A percentile compares a stretch with the other conserved stretches of the same genome.
phyloP scores from a whole-genome alignment of 2,113 vertebrate genomes.

The Lonchura striata region DNA sequence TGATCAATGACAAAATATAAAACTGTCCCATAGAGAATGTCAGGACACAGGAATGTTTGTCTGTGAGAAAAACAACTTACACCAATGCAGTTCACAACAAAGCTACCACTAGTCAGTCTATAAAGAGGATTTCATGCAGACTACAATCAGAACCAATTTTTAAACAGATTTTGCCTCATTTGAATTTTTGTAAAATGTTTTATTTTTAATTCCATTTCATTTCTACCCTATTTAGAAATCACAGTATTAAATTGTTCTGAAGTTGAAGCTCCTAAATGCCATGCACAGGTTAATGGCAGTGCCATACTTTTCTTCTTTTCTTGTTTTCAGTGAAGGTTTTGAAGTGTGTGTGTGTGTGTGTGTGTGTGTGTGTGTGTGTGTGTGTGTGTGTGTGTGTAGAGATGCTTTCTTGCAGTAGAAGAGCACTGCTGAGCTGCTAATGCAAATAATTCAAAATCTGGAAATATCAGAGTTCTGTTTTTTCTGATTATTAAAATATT shows the following conservation, averaged over 20 bases:
- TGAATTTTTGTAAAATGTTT: not conserved
- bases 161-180: not conserved
- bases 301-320: not conserved
- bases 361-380: not conserved
- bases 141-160: not conserved
- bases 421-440: not conserved
- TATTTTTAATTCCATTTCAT: not conserved
- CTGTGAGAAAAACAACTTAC: not conserved
- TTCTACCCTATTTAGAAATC: not conserved
- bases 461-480: not conserved
- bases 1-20: not conserved
- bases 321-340: not conserved
- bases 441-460: not conserved
- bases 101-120: not conserved
- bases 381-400: not conserved
- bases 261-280: not conserved
- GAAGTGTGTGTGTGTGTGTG: not conserved
- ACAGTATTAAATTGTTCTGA: not conserved
- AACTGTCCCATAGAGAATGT: not conserved
- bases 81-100: not conserved
- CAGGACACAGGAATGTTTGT: not conserved
- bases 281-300: not conserved
- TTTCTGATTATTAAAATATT: not conserved
- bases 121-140: not conserved
- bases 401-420: not conserved